These are phyloP conservation scores for Ruditapes philippinarum DNA, from an alignment of 1,140 invertebrate species.

Conservation along the genomic window DNA sequence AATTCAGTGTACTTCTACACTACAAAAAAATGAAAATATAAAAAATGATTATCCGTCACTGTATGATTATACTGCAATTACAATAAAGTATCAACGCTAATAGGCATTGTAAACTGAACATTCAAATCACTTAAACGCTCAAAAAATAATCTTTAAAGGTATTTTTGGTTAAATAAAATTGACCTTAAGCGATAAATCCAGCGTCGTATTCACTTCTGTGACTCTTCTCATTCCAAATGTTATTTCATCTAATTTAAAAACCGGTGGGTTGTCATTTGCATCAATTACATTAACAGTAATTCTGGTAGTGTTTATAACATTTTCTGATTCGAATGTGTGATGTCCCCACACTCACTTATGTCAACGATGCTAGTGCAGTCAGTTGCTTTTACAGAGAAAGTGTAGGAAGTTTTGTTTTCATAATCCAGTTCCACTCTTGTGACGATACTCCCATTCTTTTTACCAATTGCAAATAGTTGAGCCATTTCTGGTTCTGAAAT, in stretches of 20 bases:
- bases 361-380: constrained; percentile 22
- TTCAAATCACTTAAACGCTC: too few species aligned
- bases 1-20: too few species aligned
- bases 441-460: constrained; percentile 15
- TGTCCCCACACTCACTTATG: background rate
- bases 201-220: background rate
- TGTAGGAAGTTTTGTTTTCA: background rate
- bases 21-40: too few species aligned
- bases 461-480: constrained; percentile 14
- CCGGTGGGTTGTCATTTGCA: constrained; percentile 47
- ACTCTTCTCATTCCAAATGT: constrained; percentile 48
- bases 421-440: constrained; percentile 12
- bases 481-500: background rate
- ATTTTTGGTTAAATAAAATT: too few species aligned
- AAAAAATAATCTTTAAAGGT: too few species aligned
- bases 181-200: constrained; percentile 49
- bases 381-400: constrained; percentile 1
- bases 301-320: background rate
- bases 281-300: constrained; percentile 26
- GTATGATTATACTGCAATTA: too few species aligned
- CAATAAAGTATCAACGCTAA: too few species aligned
- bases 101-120: too few species aligned
- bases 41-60: too few species aligned
- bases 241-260: constrained; percentile 32
- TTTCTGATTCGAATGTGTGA: background rate